Evolutionary conservation across 2,797 vertebrate species (phyloP), one percentile per base, ranked within the genome.

Genomic region (Macroramphosus scolopax): DNA sequence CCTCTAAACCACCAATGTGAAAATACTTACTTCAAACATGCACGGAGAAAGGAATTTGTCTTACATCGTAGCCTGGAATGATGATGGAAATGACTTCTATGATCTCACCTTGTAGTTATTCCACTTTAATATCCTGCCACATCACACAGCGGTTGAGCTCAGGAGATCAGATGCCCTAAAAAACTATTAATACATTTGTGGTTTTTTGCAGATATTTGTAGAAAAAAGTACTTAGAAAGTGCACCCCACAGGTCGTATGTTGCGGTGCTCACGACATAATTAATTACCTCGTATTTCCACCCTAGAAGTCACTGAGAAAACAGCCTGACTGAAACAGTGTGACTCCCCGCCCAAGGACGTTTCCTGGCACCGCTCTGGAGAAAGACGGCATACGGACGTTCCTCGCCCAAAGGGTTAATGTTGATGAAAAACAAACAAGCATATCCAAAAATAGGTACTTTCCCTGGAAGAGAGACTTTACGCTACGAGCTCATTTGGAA

Each of bases 401-500:
- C 54, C 72, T 81, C 60, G 86, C 89, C 89, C 75, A 89, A 90
- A 90, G 91, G 89, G 88, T 91, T 89, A 89, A 90, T 72, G 68
- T 68, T 85, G 85, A 89, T 85, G 87, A 74, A 89, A 89, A 88
- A 73, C 81, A 83, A 86, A 88, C 89, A 89, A 89, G 88, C 83
- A 78, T 43, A 73, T 79, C 89, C n/a, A n/a, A n/a, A n/a, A n/a
- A n/a, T n/a, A 68, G 83, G 80, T 88, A 75, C 84, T 87, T 87
- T n/a, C 77, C 81, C 86, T 87, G 68, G 77, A 88, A 90, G 87
- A 91, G 77, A 88, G 82, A 88, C 77, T 76, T 52, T 84, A 83
- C 71, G 83, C 81, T 53, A 79, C 80, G 76, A 68, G 83, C 88
- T 94, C 91, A 93, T 93, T 93, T 93, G 88, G 91, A 90, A 93